phyloP scores from a whole-genome alignment of 2,113 vertebrate genomes.

The Hydropotes inermis region DNA sequence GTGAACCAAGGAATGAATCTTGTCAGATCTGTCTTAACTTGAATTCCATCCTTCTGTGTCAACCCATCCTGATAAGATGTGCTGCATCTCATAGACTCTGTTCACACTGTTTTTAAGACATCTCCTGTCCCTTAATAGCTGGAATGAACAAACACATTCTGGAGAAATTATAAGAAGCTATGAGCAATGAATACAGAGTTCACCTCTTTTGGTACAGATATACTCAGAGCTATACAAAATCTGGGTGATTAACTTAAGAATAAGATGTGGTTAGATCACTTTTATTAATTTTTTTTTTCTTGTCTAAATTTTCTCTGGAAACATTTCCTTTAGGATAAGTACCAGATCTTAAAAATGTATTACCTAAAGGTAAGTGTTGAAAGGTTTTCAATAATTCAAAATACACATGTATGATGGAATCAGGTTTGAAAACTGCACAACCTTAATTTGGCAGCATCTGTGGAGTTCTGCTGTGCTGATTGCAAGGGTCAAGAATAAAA shows the following conservation, averaged over 20 bases:
- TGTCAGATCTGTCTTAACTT: not conserved
- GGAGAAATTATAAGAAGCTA: not conserved
- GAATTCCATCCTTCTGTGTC: not conserved
- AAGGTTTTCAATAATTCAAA: not conserved
- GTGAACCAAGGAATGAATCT: not conserved
- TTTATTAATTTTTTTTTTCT: not conserved
- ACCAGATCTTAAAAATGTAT: not conserved
- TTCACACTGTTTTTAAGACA: not conserved
- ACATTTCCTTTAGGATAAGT: not conserved
- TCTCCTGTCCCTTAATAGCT: not conserved
- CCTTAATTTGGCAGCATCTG: fast-evolving
- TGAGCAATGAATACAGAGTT: not conserved
- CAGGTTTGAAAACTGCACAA: not conserved
- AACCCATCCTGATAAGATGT: fast-evolving
- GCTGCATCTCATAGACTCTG: not conserved
- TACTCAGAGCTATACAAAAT: not conserved
- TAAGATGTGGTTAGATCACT: not conserved
- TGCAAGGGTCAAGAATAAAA: not conserved
- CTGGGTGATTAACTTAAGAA: not conserved
- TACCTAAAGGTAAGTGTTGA: not conserved
- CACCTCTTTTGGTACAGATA: not conserved
- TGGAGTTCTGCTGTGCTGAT: fast-evolving
- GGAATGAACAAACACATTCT: not conserved
- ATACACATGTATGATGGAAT: not conserved
- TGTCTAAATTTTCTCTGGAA: not conserved